Conservation (phyloP, 2,797 vertebrate genomes). For the Distichodus sexfasciatus region DNA sequence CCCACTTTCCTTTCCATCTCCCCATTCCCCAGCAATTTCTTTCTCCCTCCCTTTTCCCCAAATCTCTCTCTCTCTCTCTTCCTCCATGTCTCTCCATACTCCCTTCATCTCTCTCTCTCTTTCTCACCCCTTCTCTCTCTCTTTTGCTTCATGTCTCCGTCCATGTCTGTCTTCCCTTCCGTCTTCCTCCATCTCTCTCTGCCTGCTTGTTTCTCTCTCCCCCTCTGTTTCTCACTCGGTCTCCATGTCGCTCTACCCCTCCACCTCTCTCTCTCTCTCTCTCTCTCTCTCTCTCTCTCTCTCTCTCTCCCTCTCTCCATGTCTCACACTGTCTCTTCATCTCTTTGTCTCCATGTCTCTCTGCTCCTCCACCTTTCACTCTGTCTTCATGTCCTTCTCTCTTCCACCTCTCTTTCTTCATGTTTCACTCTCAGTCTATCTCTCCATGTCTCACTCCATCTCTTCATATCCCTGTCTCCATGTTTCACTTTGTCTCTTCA, state of each 20-base stretch:
- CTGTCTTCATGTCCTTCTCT: neutral
- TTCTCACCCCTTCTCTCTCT: neutral
- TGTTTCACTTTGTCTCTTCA: too few species aligned
- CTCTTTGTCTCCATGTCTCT: neutral
- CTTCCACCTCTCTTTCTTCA: neutral
- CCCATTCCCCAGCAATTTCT: too few species aligned
- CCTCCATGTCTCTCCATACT: neutral
- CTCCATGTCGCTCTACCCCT: neutral
- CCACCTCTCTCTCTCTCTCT: neutral
- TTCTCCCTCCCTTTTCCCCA: neutral
- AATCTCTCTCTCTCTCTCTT: neutral
- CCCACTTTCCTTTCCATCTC: too few species aligned
- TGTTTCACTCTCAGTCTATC: too few species aligned
- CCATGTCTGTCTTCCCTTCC: neutral
- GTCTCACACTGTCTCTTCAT: too few species aligned
- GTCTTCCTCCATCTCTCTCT: conserved; percentile 13
- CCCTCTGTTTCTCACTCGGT: neutral
- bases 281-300: neutral
- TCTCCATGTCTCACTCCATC: too few species aligned
- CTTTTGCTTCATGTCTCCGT: conserved; percentile 12
- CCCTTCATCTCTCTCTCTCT: neutral
- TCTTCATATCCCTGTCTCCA: too few species aligned
- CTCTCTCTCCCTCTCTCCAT: neutral
- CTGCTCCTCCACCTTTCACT: neutral
- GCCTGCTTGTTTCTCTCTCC: neutral